Base-by-base conservation (phyloP, 37 sponge, comb jelly and placozoan species). In the Aphrocallistes beatrix region DNA sequence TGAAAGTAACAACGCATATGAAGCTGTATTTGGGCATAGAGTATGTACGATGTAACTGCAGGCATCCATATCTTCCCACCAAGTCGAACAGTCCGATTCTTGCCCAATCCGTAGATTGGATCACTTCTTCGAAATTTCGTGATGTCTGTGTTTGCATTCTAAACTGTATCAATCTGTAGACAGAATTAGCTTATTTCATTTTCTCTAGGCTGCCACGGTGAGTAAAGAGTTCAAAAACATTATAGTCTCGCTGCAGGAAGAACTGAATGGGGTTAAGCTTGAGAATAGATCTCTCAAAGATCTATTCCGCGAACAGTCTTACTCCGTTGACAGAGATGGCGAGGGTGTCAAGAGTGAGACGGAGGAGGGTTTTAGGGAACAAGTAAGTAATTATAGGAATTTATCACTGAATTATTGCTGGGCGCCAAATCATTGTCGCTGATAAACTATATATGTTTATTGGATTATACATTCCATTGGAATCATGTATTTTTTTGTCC, bases 131-230 rank as follows among this genome's bases (percentile, higher is more conserved):
- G 45, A 42, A 6, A 42, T 42, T 42, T 42, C 45, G 45, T 13
- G 10, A 16, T 42, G 13, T 42, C 45, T 16, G 45, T 42, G 45
- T 42, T 42, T 13, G 10, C 13, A 42, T 42, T 42, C 6, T 16
- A 13, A 42, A 13, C 13, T 13, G 6, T 16, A 42, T 42, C 10
- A n/a, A n/a, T n/a, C n/a, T n/a, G n/a, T n/a, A n/a, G n/a, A n/a
- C n/a, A n/a, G n/a, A n/a, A n/a, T n/a, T n/a, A n/a, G n/a, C n/a
- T n/a, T n/a, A n/a, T n/a, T n/a, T n/a, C n/a, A n/a, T n/a, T n/a
- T n/a, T n/a, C n/a, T 32, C 17, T 60, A 60, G 75, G 75, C 75
- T 60, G 75, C 75, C n/a, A 60, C 75, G 10, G 75, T 60, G 75
- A 60, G 75, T 60, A 60, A 60, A 13, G 75, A 60, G 75, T 60